Conservation (phyloP, 2,888 invertebrate genomes). For the Heterodera filipjevi region DNA sequence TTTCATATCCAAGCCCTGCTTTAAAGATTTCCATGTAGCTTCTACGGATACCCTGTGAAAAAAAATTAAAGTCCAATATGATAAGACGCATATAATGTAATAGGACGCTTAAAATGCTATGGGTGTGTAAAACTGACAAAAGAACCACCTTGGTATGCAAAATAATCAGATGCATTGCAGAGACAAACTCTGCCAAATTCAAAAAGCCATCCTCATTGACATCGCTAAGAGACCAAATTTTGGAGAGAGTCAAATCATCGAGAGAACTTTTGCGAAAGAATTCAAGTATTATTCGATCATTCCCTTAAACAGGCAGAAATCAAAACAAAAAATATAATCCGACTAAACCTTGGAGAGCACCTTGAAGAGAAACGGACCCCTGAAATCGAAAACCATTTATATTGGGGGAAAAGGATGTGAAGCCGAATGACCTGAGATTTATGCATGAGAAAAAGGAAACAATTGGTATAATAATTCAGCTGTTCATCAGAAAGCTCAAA, state of each 20-base stretch:
- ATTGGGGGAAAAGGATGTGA: no score
- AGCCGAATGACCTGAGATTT: conserved; percentile 45
- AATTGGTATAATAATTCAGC: conserved; percentile 60
- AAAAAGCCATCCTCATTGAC: conserved; percentile 65
- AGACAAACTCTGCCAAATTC: conserved; percentile 61
- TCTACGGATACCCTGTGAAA: no score
- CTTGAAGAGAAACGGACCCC: conserved; percentile 44
- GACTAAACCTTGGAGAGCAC: conserved; percentile 59
- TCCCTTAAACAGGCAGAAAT: background rate
- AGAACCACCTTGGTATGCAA: conserved; percentile 57
- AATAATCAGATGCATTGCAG: conserved; percentile 65
- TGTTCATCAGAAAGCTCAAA: conserved; percentile 60
- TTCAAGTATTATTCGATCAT: conserved; percentile 47
- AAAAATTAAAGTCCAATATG: no score
- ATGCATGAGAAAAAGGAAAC: conserved; percentile 55
- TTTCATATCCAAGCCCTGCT: no score
- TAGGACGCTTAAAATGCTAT: no score
- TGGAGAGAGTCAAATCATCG: conserved; percentile 51
- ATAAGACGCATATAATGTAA: no score
- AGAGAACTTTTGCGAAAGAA: conserved; percentile 60
- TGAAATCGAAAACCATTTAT: conserved; percentile 35
- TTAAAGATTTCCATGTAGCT: no score
- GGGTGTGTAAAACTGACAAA: no score
- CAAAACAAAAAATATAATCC: conserved; percentile 37
- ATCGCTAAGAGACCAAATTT: conserved; percentile 61